These are phyloP conservation scores for Hymenopus coronatus DNA, from an alignment of 2,888 invertebrate genomes.

Conservation along the genomic window DNA sequence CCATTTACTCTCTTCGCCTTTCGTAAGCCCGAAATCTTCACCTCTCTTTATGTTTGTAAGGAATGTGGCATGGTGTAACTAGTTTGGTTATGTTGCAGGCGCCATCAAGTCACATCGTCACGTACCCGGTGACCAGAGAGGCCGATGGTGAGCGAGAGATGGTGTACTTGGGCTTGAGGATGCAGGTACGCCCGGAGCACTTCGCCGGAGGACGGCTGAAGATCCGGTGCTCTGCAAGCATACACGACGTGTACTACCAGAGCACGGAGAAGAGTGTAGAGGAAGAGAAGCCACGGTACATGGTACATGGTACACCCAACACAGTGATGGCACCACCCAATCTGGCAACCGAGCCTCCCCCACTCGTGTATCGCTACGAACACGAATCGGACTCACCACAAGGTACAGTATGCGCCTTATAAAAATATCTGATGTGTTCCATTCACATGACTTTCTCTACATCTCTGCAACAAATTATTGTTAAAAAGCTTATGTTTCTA, in stretches of 20 bases:
- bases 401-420: not conserved
- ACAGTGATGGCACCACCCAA: not conserved
- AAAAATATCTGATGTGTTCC: too few relatives aligned
- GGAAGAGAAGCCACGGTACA: slow-evolving; percentile 49
- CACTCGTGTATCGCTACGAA: not conserved
- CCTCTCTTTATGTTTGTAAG: too few relatives aligned
- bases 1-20: too few relatives aligned
- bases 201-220: slow-evolving; percentile 55
- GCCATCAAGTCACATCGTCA: not conserved
- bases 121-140: not conserved
- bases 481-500: too few relatives aligned
- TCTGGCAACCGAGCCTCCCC: not conserved
- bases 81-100: slow-evolving; percentile 15
- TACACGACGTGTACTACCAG: slow-evolving; percentile 65
- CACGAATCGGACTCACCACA: not conserved
- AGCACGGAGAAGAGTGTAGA: slow-evolving; percentile 65
- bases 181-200: slow-evolving; percentile 52
- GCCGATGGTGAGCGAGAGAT: slow-evolving; percentile 13
- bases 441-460: too few relatives aligned
- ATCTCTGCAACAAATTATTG: too few relatives aligned
- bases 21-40: too few relatives aligned
- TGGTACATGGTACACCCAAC: not conserved
- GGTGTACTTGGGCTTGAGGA: slow-evolving; percentile 48
- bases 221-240: slow-evolving; percentile 63
- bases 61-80: too few relatives aligned